Evolutionary conservation across 2,797 vertebrate genomes (phyloP).

Genomic region (Enteromius argenteus): DNA sequence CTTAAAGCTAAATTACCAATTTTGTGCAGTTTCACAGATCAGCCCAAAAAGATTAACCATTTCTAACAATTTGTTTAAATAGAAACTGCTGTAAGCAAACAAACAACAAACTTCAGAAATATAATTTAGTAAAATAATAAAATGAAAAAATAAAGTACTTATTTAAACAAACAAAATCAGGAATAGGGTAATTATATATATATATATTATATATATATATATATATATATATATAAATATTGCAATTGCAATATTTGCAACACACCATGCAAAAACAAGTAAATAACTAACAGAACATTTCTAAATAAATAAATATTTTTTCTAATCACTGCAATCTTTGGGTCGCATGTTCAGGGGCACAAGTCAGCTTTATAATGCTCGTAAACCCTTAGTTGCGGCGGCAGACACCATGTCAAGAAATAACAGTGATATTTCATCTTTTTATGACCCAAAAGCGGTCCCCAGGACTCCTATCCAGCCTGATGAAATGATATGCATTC

Average conservation of each 20-base stretch:
- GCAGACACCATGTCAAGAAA: conserved; percentile 27
- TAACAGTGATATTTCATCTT: conserved; percentile 48
- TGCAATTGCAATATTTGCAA: neutral
- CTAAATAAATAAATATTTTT: neutral
- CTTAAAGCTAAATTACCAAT: conserved; percentile 1
- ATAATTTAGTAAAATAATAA: neutral
- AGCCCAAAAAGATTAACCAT: neutral
- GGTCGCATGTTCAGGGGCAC: conserved; percentile 22
- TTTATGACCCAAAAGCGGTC: conserved; percentile 28
- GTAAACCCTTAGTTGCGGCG: conserved; percentile 35
- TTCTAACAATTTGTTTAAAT: neutral
- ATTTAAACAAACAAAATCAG: neutral
- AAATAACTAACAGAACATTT: neutral
- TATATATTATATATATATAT: neutral
- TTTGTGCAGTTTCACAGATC: neutral
- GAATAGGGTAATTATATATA: neutral
- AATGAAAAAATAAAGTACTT: neutral
- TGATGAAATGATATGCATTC: conserved; percentile 52
- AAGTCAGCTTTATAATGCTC: conserved; percentile 20
- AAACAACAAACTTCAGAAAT: neutral
- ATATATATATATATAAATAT: neutral
- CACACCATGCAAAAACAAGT: neutral
- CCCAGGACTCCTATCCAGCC: neutral
- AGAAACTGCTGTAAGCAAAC: neutral
- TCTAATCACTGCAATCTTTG: conserved; percentile 21